These are phyloP conservation scores for Siniperca scherzeri DNA, from an alignment of 2,797 vertebrate species.

Conservation along the genomic window DNA sequence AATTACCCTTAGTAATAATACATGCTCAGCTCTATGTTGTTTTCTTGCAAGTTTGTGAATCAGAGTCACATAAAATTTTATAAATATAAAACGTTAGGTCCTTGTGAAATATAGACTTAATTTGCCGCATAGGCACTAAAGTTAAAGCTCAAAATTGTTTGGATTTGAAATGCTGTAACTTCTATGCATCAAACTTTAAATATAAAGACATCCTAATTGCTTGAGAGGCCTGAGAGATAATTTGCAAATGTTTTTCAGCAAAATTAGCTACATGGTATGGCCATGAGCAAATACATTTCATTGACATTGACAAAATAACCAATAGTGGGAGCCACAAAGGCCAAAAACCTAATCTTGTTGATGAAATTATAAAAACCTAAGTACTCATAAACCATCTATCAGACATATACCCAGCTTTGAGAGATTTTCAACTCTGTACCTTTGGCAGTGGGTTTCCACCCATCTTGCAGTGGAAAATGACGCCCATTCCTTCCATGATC, in stretches of 20 bases:
- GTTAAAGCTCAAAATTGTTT: background rate
- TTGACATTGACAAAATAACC: too few species aligned
- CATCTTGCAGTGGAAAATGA: constrained; percentile 96
- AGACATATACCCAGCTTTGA: background rate
- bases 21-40: background rate
- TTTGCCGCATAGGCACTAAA: background rate
- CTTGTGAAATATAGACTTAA: background rate
- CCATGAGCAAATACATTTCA: background rate
- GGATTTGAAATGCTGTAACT: background rate
- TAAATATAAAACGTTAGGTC: background rate
- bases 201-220: background rate
- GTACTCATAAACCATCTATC: background rate
- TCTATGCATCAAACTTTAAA: background rate
- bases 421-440: constrained; percentile 79
- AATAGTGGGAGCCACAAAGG: background rate
- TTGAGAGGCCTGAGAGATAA: background rate
- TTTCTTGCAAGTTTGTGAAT: background rate
- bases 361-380: background rate
- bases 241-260: background rate
- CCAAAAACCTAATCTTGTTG: background rate
- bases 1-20: background rate
- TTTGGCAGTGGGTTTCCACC: constrained; percentile 94
- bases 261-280: too few species aligned
- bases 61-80: background rate
- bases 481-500: constrained; percentile 94